Base-by-base conservation (phyloP, 1,140 invertebrate genomes). In the Amyelois transitella region DNA sequence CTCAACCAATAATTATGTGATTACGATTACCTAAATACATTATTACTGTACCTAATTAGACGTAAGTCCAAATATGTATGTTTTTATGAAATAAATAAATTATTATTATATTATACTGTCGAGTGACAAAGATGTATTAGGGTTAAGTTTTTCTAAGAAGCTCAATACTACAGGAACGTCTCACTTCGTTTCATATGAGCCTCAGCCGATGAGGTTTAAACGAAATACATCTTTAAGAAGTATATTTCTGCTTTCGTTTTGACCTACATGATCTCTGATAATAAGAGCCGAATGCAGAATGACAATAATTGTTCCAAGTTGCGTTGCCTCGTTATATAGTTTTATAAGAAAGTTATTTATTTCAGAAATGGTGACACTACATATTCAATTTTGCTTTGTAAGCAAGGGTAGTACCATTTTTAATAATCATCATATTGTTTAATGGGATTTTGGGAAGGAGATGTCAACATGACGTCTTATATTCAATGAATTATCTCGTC, bases 221-320 rank as follows among this genome's bases (percentile, higher is more conserved):
- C 48, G 20, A 38, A 55, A 66, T 18, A 66, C 38, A 0, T 57
- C 64, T 43, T 57, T 66, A 20, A 60, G 43, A 17, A 66, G 60
- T 55, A 60, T 53, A 44, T 59, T 47, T n/a, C 62, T 21, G 8
- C 45, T 44, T 24, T 64, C 49, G 10, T 66, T 53, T 8, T 24
- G 22, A 21, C 3, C 7, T 24, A 24, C n/a, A 12, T 44, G 18
- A 18, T 18, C 43, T 18, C 43, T 17, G 2, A 44, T 44, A 6
- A 44, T 18, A 7, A 44, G 43, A 6, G 43, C 14, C 18, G n/a
- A 44, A 18, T 4, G 43, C 43, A 6, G 43, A 44, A 17, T 12
- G 14, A 12, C 18, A 19, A 18, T n/a, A 7, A 18, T 44, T 18
- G 43, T 18, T 17, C 43, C 43, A 44, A 18, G 18, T 8, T 44